phyloP scores from a whole-genome alignment of 2,113 vertebrate species.

The Corythornis madagascariensis region DNA sequence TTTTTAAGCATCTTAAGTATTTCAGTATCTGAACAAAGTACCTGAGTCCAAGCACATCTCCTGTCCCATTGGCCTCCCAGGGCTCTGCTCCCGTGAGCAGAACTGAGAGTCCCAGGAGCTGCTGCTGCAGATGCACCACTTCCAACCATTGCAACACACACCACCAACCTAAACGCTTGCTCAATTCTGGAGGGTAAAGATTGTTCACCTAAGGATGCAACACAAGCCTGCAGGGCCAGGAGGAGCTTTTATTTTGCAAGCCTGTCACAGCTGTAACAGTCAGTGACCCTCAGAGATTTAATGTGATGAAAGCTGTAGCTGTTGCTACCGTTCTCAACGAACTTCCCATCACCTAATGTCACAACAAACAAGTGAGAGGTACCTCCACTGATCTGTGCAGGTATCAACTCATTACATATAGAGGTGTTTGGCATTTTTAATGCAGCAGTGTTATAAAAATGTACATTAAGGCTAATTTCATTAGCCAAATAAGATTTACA shows the following conservation, averaged over 20 bases:
- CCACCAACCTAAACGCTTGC: neutral
- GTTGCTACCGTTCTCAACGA: neutral
- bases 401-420: neutral
- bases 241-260: neutral
- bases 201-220: fast-evolving
- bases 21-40: neutral
- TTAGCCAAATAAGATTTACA: neutral
- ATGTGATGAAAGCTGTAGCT: neutral
- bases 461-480: neutral
- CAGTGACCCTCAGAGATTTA: neutral
- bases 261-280: neutral
- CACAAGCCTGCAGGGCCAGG: neutral
- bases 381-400: neutral
- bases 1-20: neutral
- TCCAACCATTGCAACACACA: neutral
- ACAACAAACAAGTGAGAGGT: neutral
- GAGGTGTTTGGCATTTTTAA: neutral
- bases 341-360: neutral
- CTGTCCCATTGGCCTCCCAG: fast-evolving
- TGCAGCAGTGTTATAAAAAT: neutral
- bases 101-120: neutral
- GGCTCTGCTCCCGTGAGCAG: neutral
- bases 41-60: neutral
- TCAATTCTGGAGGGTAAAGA: neutral
- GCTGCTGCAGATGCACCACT: neutral